These are phyloP conservation scores for Luscinia megarhynchos DNA, from an alignment of 2,797 vertebrate species.

Conservation along the genomic window DNA sequence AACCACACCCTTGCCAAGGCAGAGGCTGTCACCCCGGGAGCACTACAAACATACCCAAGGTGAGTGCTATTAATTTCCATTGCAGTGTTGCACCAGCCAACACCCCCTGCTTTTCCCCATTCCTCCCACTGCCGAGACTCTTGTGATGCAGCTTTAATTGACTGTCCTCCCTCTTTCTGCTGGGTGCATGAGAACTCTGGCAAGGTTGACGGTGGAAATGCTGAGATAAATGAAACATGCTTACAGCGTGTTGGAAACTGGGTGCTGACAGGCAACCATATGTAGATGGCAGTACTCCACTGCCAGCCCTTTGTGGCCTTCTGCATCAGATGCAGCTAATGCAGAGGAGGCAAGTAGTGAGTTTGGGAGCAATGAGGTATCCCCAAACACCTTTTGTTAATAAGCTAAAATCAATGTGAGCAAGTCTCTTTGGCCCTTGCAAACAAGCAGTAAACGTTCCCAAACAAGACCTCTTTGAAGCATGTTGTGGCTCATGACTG, in stretches of 20 bases:
- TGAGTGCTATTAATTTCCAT: background rate
- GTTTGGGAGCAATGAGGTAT: background rate
- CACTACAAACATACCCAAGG: background rate
- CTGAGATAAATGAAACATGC: background rate
- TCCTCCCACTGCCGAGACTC: background rate
- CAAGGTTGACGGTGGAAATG: background rate
- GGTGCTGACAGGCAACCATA: background rate
- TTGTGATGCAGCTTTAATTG: background rate
- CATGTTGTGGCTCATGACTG: background rate
- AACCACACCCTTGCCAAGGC: constrained; percentile 27
- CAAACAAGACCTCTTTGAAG: background rate
- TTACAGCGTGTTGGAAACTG: background rate
- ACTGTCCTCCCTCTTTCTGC: background rate
- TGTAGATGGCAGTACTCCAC: constrained; percentile 39
- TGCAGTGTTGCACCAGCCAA: background rate
- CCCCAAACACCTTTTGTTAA: background rate
- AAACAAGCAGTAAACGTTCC: background rate
- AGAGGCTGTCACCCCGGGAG: background rate
- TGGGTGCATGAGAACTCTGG: background rate
- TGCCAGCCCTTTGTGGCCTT: background rate
- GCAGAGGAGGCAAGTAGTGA: background rate
- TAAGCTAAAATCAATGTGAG: background rate
- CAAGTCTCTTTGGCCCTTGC: background rate
- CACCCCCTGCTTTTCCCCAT: background rate
- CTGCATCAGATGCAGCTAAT: background rate